Percentiles rank a stretch among this genome's conserved stretches.
These are phyloP conservation scores for Myodes glareolus DNA, from an alignment of 2,113 vertebrate genomes.

Conservation along the genomic window DNA sequence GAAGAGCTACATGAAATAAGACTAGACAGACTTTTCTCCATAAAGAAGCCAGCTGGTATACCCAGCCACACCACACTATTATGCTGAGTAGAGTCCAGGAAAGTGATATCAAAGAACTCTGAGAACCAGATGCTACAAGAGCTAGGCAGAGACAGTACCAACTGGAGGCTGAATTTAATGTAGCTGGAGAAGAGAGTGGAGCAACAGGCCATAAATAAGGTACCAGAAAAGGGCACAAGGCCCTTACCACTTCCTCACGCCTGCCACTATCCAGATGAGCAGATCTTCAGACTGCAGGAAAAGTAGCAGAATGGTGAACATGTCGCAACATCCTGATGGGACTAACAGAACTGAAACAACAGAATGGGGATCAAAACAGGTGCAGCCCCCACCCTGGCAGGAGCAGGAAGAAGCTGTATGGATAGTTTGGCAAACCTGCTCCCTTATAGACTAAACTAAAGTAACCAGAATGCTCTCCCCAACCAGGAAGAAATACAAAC, in stretches of 20 bases:
- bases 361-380: too few species aligned
- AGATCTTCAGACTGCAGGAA: not conserved
- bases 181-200: not conserved
- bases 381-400: too few species aligned
- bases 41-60: not conserved
- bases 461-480: not conserved
- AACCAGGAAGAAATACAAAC: not conserved
- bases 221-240: not conserved
- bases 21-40: not conserved
- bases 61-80: not conserved
- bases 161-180: not conserved
- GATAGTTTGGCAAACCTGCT: not conserved
- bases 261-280: not conserved
- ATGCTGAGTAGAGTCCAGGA: not conserved
- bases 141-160: not conserved
- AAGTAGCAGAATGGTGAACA: not conserved
- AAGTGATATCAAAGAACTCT: not conserved
- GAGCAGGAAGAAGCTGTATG: not conserved
- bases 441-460: not conserved
- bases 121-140: not conserved
- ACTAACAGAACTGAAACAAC: not conserved
- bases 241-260: too few species aligned
- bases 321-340: not conserved
- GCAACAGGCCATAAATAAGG: not conserved
- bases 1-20: not conserved